Percentiles rank a stretch among this genome's conserved stretches.
Evolutionary conservation across 2,888 invertebrate species (phyloP).

Genomic region (Diaperis boleti): DNA sequence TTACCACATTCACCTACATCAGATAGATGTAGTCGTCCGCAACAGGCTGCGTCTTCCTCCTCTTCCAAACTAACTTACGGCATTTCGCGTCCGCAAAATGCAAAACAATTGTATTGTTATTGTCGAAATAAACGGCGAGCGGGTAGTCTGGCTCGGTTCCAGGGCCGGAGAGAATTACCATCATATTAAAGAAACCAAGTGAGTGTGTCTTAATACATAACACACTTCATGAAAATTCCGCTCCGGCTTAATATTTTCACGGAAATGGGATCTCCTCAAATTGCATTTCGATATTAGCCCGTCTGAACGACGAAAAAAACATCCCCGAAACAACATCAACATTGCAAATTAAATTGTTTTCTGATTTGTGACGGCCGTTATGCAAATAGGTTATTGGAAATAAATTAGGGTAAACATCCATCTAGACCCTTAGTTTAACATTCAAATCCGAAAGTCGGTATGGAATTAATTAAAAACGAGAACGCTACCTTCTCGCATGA

Average conservation of each 20-base stretch:
- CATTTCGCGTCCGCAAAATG: constrained; percentile 36
- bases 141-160: constrained; percentile 40
- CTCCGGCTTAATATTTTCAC: constrained; percentile 51
- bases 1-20: background rate
- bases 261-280: constrained; percentile 44
- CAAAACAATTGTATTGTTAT: constrained; percentile 56
- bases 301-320: constrained; percentile 23
- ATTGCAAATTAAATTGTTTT: constrained; percentile 37
- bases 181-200: constrained; percentile 57
- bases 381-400: constrained; percentile 27
- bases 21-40: constrained; percentile 4
- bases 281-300: constrained; percentile 42
- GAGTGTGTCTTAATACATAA: constrained; percentile 57
- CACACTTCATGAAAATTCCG: constrained; percentile 53
- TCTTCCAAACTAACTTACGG: constrained; percentile 14
- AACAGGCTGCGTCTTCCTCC: constrained; percentile 12
- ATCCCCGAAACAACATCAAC: constrained; percentile 21
- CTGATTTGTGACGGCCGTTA: constrained; percentile 34
- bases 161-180: constrained; percentile 55
- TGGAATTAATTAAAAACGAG: constrained; percentile 4
- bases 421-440: background rate
- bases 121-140: constrained; percentile 50
- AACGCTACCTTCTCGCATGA: background rate
- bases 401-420: constrained; percentile 13
- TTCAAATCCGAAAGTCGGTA: background rate